Percentiles rank a stretch among this genome's conserved stretches.
phyloP scores from a whole-genome alignment of 2,113 vertebrate genomes.

The Dendrocopos noguchii region DNA sequence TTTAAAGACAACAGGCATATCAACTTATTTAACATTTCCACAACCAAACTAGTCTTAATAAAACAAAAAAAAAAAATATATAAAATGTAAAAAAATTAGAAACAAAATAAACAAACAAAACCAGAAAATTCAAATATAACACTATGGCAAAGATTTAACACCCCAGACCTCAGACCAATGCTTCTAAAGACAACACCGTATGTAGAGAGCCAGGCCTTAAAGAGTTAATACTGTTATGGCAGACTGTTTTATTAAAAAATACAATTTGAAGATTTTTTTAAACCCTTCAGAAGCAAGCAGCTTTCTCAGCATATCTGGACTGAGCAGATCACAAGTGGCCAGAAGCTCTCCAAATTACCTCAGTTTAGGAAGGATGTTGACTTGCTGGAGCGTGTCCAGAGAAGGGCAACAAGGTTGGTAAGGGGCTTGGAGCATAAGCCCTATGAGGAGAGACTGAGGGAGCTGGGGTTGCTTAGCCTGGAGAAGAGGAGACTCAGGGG shows the following conservation, averaged over 20 bases:
- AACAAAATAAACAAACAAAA: no score
- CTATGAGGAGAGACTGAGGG: no score
- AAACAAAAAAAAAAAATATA: no score
- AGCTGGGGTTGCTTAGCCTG: no score
- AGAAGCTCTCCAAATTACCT: not conserved
- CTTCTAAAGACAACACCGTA: not conserved
- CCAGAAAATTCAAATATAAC: not conserved
- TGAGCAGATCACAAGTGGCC: not conserved
- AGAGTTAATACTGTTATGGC: not conserved
- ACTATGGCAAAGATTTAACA: not conserved
- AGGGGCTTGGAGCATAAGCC: no score
- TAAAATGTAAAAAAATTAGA: not conserved
- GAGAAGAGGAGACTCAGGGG: no score
- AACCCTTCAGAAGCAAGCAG: not conserved
- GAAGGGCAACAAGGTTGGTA: no score
- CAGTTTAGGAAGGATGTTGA: no score
- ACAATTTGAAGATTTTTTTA: not conserved
- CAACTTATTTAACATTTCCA: not conserved
- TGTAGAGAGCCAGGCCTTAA: not conserved
- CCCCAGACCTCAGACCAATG: not conserved
- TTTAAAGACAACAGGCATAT: not conserved
- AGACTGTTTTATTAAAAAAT: not conserved
- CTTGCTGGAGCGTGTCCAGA: no score
- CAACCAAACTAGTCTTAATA: not conserved
- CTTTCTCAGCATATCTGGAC: not conserved